These are phyloP conservation scores for Drosophila sp. DNA, from an alignment of 1,140 invertebrate species.

Conservation along the genomic window DNA sequence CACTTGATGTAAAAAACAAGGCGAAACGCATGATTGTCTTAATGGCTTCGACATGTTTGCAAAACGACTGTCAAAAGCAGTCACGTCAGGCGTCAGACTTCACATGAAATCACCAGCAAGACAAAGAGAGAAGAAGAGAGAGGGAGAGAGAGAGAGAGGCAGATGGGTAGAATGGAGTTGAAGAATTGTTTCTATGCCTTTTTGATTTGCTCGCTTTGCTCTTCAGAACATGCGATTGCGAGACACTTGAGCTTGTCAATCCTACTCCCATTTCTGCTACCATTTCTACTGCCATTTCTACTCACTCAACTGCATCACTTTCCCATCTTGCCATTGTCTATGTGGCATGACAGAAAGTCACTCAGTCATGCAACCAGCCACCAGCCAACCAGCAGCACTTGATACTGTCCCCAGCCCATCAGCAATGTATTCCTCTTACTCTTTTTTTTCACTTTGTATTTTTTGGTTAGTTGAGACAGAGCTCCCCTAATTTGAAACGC, in stretches of 20 bases:
- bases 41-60: constrained; percentile 83
- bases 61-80: constrained; percentile 82
- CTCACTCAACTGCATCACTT: constrained; percentile 21
- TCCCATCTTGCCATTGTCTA: constrained; percentile 29
- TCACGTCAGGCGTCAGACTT: constrained; percentile 46
- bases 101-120: constrained; percentile 34
- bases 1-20: constrained; percentile 50
- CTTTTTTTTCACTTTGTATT: not conserved
- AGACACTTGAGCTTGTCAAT: constrained; percentile 67
- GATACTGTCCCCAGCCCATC: constrained; percentile 37
- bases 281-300: not conserved
- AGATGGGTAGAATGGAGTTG: not conserved
- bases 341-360: constrained; percentile 73
- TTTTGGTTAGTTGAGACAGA: constrained; percentile 4
- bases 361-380: constrained; percentile 74
- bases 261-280: not conserved
- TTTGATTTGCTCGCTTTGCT: constrained; percentile 70
- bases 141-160: not conserved
- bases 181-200: constrained; percentile 45
- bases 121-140: not conserved
- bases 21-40: constrained; percentile 78
- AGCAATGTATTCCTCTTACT: not conserved
- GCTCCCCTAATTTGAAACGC: constrained; percentile 12
- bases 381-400: constrained; percentile 60
- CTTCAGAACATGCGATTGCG: constrained; percentile 46